Base-by-base conservation (phyloP, 2,113 vertebrate genomes). In the Damaliscus lunatus region DNA sequence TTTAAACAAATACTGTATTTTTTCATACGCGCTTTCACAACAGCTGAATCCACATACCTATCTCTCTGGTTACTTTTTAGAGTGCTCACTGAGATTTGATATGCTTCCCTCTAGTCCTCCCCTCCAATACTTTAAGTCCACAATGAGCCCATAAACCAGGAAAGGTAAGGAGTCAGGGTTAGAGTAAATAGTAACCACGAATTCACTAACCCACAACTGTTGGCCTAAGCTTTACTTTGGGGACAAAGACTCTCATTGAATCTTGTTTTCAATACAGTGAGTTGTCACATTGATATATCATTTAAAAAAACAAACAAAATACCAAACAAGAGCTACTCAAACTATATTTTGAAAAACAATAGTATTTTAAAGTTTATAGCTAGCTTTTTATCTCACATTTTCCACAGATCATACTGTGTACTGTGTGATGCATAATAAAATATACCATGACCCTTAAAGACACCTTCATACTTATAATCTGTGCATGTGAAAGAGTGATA, bases 151-250 rank as follows among this genome's bases (percentile, higher is more conserved):
- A 86, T 31, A 96, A 95, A 36, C 33, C 86, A 91, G 87, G 40
- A 93, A 82, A 81, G 59, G 36, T 40, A 80, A 86, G 19, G 82
- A 91, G n/a, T 52, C 29, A 86, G 43, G 82, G 33, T 86, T 93
- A 96, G 90, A 95, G 90, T 92, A 96, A 96, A 97, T 2, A 97
- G 94, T 60, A 94, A 96, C 94, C n/a, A 94, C 9, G 31, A 83
- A 74, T 62, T 96, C 64, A 40, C 62, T 78, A 29, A 80, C 55
- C 27, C n/a, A 89, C 50, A 91, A 90, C 36, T 89, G 14, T 86
- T 89, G 88, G 81, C 62, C 84, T 86, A 52, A 46, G 33, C 50
- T 96, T 92, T 97, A n/a, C n/a, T 92, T 82, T 67, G 74, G 43
- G 60, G 89, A 43, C n/a, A 82, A n/a, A 62, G 25, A 64, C 74